These are phyloP conservation scores for Trachymyrmex cornetzi DNA, from an alignment of 1,140 invertebrate species.

Conservation along the genomic window DNA sequence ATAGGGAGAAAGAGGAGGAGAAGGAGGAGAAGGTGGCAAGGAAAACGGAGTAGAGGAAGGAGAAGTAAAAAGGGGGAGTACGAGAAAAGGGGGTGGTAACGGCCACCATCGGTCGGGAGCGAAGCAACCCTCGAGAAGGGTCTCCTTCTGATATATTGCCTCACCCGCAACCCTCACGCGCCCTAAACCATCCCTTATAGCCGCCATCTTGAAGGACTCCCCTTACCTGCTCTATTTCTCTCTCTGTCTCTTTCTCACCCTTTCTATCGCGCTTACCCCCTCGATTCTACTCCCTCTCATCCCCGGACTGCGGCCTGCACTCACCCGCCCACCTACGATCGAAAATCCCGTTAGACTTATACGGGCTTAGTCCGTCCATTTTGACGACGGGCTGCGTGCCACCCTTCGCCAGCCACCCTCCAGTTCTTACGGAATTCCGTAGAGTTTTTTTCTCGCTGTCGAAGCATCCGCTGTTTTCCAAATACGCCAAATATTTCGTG, in stretches of 20 bases:
- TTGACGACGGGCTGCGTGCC: conserved; percentile 82
- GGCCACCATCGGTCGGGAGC: conserved; percentile 77
- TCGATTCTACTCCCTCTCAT: conserved; percentile 63
- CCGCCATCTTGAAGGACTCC: conserved; percentile 86
- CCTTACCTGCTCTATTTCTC: conserved; percentile 65
- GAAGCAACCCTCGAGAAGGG: conserved; percentile 72
- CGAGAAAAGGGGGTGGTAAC: conserved; percentile 73
- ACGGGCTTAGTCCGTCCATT: conserved; percentile 86
- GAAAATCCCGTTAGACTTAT: conserved; percentile 87
- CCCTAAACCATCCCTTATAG: conserved; percentile 85
- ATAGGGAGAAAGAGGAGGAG: conserved; percentile 47
- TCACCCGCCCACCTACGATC: conserved; percentile 84
- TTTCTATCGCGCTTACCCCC: conserved; percentile 67
- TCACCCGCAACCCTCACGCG: conserved; percentile 81
- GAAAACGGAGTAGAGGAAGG: conserved; percentile 58
- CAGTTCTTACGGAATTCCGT: conserved; percentile 69
- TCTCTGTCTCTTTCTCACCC: conserved; percentile 57
- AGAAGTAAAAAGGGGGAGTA: conserved; percentile 64
- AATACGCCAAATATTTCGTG: conserved; percentile 63
- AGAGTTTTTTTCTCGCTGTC: conserved; percentile 52
- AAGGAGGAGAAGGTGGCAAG: conserved; percentile 62
- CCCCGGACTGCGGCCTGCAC: conserved; percentile 71
- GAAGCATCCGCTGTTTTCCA: conserved; percentile 59
- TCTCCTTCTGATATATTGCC: conserved; percentile 84
- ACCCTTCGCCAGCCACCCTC: conserved; percentile 70